Evolutionary conservation across 2,113 vertebrate genomes (phyloP), one percentile per base, ranked within the genome.

Genomic region (Ammodytes marinus): DNA sequence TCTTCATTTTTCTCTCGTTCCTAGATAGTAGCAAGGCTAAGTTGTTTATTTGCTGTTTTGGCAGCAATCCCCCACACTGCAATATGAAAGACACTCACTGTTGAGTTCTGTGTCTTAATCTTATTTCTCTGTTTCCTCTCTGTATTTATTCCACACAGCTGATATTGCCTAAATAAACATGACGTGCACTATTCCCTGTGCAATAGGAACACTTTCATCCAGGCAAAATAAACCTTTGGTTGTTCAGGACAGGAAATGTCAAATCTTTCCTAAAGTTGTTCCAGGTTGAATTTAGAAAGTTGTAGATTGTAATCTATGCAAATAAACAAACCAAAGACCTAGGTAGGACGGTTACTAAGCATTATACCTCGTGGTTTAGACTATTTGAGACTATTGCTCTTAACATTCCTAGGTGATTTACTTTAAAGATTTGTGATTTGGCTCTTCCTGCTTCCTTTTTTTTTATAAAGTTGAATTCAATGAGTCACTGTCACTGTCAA

Each of bases 401-500:
- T 40, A 50, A 40, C 43, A 77, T 11, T 77, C 35, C 5, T 2
- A 3, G 15, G 40, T 77, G 0, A 55, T 54, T 60, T 49, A 67
- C 49, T 60, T n/a, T 10, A 52, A 57, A 57, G 53, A 50, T 66
- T 35, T n/a, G 57, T 69, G 53, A 61, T 69, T 15, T n/a, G 35
- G 42, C 53, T 37, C 19, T 59, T 49, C 50, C 8, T 6, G 6
- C 11, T 55, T 1, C 19, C 5, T 19, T 68, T 64, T 68, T 64
- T 53, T 78, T 6, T 46, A 47, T 12, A 14, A 54, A 80, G 40
- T 57, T 50, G 6, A 7, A 59, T 45, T 88, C 13, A 82, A 73
- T 71, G 35, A 84, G 70, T 19, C 73, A 35, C 73, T 85, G 70
- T 19, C 73, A 35, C 73, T 85, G 47, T 88, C 79, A 46, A 80